These are phyloP conservation scores for Anthonomus grandis DNA, from an alignment of 1,140 invertebrate species.

Conservation along the genomic window DNA sequence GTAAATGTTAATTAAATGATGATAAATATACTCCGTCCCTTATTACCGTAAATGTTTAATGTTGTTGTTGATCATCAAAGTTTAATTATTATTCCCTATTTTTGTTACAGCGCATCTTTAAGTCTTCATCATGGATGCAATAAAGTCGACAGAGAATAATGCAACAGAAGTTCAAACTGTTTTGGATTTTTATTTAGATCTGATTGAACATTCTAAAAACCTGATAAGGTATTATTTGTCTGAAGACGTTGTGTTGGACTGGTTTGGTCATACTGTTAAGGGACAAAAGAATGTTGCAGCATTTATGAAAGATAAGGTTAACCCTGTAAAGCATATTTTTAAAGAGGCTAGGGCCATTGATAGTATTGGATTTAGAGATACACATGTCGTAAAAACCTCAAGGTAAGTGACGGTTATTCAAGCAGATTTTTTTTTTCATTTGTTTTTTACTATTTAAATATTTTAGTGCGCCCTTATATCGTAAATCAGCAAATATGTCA, in stretches of 20 bases:
- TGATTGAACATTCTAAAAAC: conserved; percentile 42
- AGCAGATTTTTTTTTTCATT: not conserved
- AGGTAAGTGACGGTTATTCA: conserved; percentile 25
- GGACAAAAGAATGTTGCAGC: conserved; percentile 50
- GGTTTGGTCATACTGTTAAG: conserved; percentile 57
- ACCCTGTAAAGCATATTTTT: conserved; percentile 37
- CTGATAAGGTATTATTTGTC: conserved; percentile 49
- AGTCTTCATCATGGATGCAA: conserved; percentile 3
- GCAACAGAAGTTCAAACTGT: conserved; percentile 29
- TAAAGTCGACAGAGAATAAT: conserved; percentile 23
- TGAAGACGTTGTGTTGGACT: conserved; percentile 54
- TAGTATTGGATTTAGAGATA: conserved; percentile 42
- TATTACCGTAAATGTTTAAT: not conserved
- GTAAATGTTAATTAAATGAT: too few species aligned
- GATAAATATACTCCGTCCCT: too few species aligned
- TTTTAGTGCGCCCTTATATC: not conserved
- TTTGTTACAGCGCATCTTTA: not conserved
- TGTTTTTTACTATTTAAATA: not conserved
- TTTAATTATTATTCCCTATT: not conserved
- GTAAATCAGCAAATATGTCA: too few species aligned
- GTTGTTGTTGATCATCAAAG: not conserved
- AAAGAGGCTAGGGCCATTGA: conserved; percentile 29
- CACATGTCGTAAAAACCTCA: conserved; percentile 33
- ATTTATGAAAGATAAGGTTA: conserved; percentile 37
- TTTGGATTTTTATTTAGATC: conserved; percentile 40